Evolutionary conservation across 23 tunicate species (phyloP).

Genomic region (Trididemnum nubilum): DNA sequence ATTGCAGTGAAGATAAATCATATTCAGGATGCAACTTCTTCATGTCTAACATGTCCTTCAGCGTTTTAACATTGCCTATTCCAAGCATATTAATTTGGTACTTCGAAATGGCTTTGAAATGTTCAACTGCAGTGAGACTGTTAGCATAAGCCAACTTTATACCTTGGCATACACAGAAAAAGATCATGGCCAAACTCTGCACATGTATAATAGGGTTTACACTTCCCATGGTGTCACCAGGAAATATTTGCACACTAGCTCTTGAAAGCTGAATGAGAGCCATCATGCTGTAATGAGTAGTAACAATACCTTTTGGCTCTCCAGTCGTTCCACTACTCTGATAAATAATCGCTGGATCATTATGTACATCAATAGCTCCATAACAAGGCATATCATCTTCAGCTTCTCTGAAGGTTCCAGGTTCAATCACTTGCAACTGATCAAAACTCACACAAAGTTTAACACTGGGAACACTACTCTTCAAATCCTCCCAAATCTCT

Average conservation of each 20-base stretch:
- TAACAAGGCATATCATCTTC: constrained; percentile 29
- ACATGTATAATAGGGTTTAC: background rate
- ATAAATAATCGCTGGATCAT: background rate
- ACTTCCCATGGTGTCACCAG: background rate
- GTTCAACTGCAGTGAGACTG: constrained; percentile 6
- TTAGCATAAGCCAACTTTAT: background rate
- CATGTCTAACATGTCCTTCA: background rate
- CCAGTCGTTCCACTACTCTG: constrained; percentile 40
- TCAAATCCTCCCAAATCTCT: background rate
- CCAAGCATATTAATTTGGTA: background rate
- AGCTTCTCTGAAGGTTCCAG: background rate
- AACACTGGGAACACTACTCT: background rate
- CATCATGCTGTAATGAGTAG: constrained; percentile 13
- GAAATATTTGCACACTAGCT: background rate
- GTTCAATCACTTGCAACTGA: constrained; percentile 1
- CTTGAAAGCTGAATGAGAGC: background rate
- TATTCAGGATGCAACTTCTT: background rate
- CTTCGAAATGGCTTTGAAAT: background rate
- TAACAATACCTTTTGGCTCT: constrained; percentile 27
- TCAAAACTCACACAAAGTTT: constrained; percentile 18
- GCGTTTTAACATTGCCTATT: background rate
- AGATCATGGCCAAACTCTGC: background rate
- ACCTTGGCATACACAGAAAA: background rate
- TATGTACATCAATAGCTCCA: constrained; percentile 26
- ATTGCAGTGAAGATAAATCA: constrained; percentile 4